Evolutionary conservation across 2,113 vertebrate genomes (phyloP), one percentile per base, ranked within the genome.

Genomic region (Anolis sagrei): DNA sequence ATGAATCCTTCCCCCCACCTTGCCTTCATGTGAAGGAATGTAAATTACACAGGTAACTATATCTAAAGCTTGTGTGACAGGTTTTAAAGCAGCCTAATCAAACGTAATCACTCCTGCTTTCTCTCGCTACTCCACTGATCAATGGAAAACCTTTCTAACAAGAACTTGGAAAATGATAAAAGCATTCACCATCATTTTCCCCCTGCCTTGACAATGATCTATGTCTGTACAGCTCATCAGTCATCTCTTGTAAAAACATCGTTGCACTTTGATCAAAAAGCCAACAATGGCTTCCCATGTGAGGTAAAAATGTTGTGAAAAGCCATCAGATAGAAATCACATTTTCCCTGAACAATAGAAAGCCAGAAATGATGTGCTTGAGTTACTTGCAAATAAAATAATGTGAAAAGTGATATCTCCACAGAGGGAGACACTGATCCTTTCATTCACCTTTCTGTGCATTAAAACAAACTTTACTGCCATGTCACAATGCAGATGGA

Each of bases 181-280:
- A 95, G 94, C 92, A 88, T 93, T 95, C 90, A 62, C 88, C 90
- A 92, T 88, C 92, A 62, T 93, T 90, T 92, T 80, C 82, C 92
- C 92, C 69, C 54, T n/a, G 64, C 84, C 92, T 88, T 92, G 93
- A 95, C 80, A 96, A 90, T 93, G 95, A 94, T 93, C 89, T 90
- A 93, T 94, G 91, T 91, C 88, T 93, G 86, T 89, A 92, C 87
- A 92, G 94, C 89, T 94, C 94, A 95, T 95, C 94, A 94, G 90
- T 96, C 95, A 96, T 94, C 93, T 93, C 86, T 93, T 93, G 91
- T 93, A 93, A 93, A 95, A 95, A 94, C 92, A 96, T 74, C 16
- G 13, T 82, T 87, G 85, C 86, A 94, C 92, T 93, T 93, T 91
- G 94, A 94, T 94, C 92, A 93, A 95, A 95, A 91, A 90, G 89